Evolutionary conservation across 2,113 vertebrate species (phyloP), one percentile per base, ranked within the genome.

Genomic region (Panurus biarmicus): DNA sequence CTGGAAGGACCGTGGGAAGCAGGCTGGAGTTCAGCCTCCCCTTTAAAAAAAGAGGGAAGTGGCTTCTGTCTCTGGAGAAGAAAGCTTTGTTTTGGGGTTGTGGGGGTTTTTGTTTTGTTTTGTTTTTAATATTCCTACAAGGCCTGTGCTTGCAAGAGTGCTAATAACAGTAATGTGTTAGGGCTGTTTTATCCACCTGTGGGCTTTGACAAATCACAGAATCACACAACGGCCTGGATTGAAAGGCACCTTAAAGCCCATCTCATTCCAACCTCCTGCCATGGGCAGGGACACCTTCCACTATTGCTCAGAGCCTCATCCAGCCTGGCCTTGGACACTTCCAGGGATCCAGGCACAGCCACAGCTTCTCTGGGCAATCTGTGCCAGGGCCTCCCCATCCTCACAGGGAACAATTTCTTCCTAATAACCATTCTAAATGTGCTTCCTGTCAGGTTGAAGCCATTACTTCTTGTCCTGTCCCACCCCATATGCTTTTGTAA

Each of bases 251-350:
- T 38, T 36, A 28, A 51, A 67, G 31, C 3, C 2, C 17, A 36
- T 12, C 31, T n/a, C 51, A 24, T 16, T 6, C 36, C 62, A 51
- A 2, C 17, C 16, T 26, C 6, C 20, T 76, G 33, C 62, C 21
- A 19, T 3, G 33, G 25, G 17, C 45, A 44, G 36, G 62, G 53
- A 60, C 53, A 58, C 11, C 36, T 75, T 8, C 36, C 53, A 58
- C 25, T 45, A 4, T 1, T 36, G 53, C 45, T 44, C 62, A 7
- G 7, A 60, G 53, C 53, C 26, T 7, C 7, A 5, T 60, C 36
- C 21, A 58, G 0, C 25, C 36, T 66, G 44, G 44, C 44, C 42
- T n/a, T 13, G 29, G 5, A 7, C 42, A 57, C 35, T 66, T 0
- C 35, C 31, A 57, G 51, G 17, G 31, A 66, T 50, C 25, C 48